Conservation (phyloP, 2,888 invertebrate species). For the Trissonchulus latispiculum region DNA sequence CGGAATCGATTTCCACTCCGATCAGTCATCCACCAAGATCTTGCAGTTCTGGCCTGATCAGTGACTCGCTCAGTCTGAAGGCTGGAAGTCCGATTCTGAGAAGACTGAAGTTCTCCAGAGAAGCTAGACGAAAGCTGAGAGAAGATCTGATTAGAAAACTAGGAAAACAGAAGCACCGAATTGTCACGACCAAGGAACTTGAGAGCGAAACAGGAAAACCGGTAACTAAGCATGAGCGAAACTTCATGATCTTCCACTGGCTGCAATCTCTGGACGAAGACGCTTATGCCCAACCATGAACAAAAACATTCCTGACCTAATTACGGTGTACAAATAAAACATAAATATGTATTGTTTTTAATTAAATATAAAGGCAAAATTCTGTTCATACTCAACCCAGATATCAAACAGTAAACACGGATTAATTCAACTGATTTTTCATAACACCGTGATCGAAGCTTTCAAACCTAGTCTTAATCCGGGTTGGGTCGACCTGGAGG, state of each 20-base stretch:
- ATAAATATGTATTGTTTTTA: too few relatives aligned
- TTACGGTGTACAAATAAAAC: too few relatives aligned
- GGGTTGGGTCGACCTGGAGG: too few relatives aligned
- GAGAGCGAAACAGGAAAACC: conserved; percentile 71
- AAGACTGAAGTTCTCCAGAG: conserved; percentile 13
- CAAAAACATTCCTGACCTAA: too few relatives aligned
- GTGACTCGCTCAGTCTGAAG: background rate
- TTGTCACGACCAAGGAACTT: conserved; percentile 65
- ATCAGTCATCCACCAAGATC: background rate
- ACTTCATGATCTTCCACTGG: conserved; percentile 93
- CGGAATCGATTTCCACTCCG: too few relatives aligned
- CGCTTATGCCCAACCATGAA: too few relatives aligned
- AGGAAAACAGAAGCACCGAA: conserved; percentile 40
- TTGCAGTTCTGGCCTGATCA: background rate
- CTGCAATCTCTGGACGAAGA: conserved; percentile 69
- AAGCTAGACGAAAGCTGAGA: conserved; percentile 13
- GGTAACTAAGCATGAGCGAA: conserved; percentile 75
- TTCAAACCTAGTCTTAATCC: too few relatives aligned
- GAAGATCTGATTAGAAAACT: conserved; percentile 38
- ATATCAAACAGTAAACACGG: too few relatives aligned
- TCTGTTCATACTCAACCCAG: too few relatives aligned
- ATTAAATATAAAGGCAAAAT: too few relatives aligned
- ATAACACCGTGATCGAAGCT: too few relatives aligned
- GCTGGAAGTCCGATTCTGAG: background rate
- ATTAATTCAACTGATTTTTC: too few relatives aligned